Percentiles rank a stretch among this genome's conserved stretches.
These are phyloP conservation scores for Colletes latitarsis DNA, from an alignment of 1,140 invertebrate species.

Conservation along the genomic window DNA sequence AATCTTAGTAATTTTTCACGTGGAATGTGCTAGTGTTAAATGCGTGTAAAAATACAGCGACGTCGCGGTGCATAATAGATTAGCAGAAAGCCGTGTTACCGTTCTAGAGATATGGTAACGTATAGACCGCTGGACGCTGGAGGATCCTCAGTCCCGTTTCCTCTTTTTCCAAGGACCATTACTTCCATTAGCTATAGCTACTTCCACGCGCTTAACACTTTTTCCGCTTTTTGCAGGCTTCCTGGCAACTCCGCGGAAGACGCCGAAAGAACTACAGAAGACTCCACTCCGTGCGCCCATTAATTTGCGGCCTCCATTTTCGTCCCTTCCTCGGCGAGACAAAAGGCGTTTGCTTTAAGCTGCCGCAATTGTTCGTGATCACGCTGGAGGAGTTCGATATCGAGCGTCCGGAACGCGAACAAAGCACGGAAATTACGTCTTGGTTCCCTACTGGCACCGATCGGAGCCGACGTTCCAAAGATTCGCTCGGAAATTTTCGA, in stretches of 20 bases:
- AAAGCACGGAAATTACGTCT: slow-evolving; percentile 3
- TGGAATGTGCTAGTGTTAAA: neutral
- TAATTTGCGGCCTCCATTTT: slow-evolving; percentile 32
- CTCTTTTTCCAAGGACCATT: slow-evolving; percentile 45
- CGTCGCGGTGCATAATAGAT: slow-evolving; percentile 18
- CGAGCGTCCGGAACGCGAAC: neutral
- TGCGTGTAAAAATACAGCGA: neutral
- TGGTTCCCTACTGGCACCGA: neutral
- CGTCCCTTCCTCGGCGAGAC: slow-evolving; percentile 7
- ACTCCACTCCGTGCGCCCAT: slow-evolving; percentile 41
- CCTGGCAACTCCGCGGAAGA: slow-evolving; percentile 40
- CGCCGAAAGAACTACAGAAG: slow-evolving; percentile 44
- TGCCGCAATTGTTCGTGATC: slow-evolving; percentile 15
- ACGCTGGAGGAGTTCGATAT: neutral
- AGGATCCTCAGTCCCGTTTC: slow-evolving; percentile 28
- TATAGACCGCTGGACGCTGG: slow-evolving; percentile 21
- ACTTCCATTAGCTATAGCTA: slow-evolving; percentile 38
- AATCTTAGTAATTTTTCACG: no score
- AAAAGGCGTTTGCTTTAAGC: slow-evolving; percentile 13
- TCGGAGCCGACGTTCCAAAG: neutral
- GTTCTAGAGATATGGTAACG: slow-evolving; percentile 42
- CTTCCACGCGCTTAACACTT: slow-evolving; percentile 49
- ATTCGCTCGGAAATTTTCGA: no score
- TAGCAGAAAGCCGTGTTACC: slow-evolving; percentile 28
- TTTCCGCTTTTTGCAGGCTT: slow-evolving; percentile 35